Evolutionary conservation across 2,888 invertebrate species (phyloP), one percentile per base, ranked within the genome.

Genomic region (Eupithecia inturbata): DNA sequence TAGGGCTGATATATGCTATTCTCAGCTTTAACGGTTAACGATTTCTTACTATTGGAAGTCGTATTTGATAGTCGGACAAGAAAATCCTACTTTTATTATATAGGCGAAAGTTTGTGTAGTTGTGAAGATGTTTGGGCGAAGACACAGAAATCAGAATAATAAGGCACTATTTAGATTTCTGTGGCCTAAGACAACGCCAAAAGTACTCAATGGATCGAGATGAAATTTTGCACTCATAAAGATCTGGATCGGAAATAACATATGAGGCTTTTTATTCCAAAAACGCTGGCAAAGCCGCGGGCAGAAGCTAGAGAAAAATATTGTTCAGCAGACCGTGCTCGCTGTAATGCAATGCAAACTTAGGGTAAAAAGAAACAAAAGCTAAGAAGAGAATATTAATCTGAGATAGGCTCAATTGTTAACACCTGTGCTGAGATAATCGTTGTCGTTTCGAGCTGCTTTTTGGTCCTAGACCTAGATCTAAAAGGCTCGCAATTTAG

Each of bases 1-100:
- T 84, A 78, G 78, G 78, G 68, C 79, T 82, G 82, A 86, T 85
- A 82, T 84, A 84, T 81, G 81, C 81, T 72, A 83, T 84, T 83
- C 78, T 78, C 80, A 73, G 77, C 82, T 84, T 77, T 83, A 84
- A 84, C 82, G 82, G 81, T 80, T 79, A 80, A 76, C 72, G 73
- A 72, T 73, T 76, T 70, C 76, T 73, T 84, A 85, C 82, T 80
- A 82, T 64, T 76, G 78, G 78, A 81, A 80, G 74, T 82, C 80
- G 72, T 71, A 72, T n/a, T 31, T 64, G 36, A 36, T 9, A 33
- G n/a, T 63, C 5, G 9, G 22, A 45, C 4, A 60, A 60, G 28
- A 14, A 12, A 26, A 2, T 22, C 22, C 1, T 7, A 31, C 5
- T 5, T 4, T 31, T 5, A 31, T 31, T 5, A 31, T 31, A 31